These are phyloP conservation scores for Acrossocheilus wenchowensis DNA, from an alignment of 2,797 vertebrate species.

Conservation along the genomic window DNA sequence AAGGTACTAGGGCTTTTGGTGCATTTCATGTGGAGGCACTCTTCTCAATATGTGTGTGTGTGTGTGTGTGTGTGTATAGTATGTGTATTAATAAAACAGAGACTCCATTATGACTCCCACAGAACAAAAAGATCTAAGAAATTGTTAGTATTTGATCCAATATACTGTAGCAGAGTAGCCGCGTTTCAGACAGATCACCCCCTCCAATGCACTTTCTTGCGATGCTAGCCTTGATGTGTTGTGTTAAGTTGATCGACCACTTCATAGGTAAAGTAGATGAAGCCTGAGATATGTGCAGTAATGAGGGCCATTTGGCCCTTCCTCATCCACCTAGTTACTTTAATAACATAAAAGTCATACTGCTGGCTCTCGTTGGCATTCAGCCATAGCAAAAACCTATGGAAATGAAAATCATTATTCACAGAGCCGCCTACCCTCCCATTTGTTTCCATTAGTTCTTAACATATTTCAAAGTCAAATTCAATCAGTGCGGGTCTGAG, in stretches of 20 bases:
- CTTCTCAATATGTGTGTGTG: neutral
- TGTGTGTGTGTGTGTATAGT: neutral
- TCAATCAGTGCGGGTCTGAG: slow-evolving; percentile 40
- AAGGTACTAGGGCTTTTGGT: neutral
- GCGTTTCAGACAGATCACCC: neutral
- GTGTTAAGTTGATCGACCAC: slow-evolving; percentile 9
- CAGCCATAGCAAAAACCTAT: slow-evolving; percentile 28
- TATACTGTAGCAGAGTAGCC: neutral
- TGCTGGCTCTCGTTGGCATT: slow-evolving; percentile 2
- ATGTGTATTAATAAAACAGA: neutral
- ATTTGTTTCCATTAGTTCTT: slow-evolving; percentile 53
- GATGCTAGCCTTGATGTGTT: neutral
- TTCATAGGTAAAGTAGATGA: slow-evolving; percentile 21
- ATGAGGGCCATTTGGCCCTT: slow-evolving; percentile 26
- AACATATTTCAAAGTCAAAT: slow-evolving; percentile 53
- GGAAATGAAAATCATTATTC: slow-evolving; percentile 49
- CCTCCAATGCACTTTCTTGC: neutral
- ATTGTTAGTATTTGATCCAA: neutral
- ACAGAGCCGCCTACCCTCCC: slow-evolving; percentile 15
- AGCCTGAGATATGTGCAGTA: slow-evolving; percentile 18
- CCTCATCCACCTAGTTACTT: slow-evolving; percentile 23
- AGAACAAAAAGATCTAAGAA: neutral
- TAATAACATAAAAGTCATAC: slow-evolving; percentile 30
- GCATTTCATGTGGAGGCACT: neutral
- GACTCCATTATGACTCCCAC: neutral